phyloP scores from a whole-genome alignment of 2,113 vertebrate species.

The pig (Sus scrofa) region T2T-Sscrofa CM000812.6:268361501-268362000 shows the following conservation, averaged over 20 bases:
- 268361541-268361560: not conserved
- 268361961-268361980: conserved; percentile 20
- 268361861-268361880: not conserved
- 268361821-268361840: conserved; percentile 34
- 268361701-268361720: conserved; percentile 60
- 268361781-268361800: conserved; percentile 59
- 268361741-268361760: conserved; percentile 35
- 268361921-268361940: conserved; percentile 43
- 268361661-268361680: not conserved
- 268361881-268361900: not conserved
- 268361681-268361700: not conserved
- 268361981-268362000: conserved; percentile 62
- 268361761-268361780: conserved; percentile 59
- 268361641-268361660: not conserved
- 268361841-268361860: not conserved
- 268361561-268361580: not conserved
- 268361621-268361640: not conserved
- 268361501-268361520: not conserved
- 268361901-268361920: not conserved
- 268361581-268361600: not conserved
- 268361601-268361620: not conserved
- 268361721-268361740: conserved; percentile 39
- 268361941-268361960: conserved; percentile 46
- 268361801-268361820: conserved; percentile 22
- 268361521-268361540: not conserved